Evolutionary conservation across 1,140 invertebrate genomes (phyloP), one percentile per base, ranked within the genome.

Genomic region (Philopotamus ludificatus): DNA sequence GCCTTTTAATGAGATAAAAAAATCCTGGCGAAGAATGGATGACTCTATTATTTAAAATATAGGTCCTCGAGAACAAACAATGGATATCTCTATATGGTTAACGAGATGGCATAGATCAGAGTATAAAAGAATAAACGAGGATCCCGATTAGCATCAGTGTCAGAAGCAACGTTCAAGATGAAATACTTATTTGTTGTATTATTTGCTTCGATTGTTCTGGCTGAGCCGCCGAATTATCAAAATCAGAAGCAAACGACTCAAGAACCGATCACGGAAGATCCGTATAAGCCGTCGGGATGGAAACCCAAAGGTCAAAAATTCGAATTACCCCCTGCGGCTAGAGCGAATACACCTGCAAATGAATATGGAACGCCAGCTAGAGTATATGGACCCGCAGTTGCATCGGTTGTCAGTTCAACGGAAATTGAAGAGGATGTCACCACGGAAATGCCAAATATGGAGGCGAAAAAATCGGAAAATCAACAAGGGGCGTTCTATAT

Each of bases 241-340:
- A n/a, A n/a, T n/a, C n/a, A n/a, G n/a, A n/a, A n/a, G 41, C 22
- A 12, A 18, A 15, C 49, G n/a, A n/a, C n/a, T n/a, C 7, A 8
- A 8, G 12, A 7, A 51, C n/a, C n/a, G n/a, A n/a, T n/a, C n/a
- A n/a, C n/a, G 34, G 71, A 72, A 3, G 75, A 76, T 0, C 79
- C 78, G 0, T 81, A 81, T 68, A 67, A 77, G 4, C 72, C 78
- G 12, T 76, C 78, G 15, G 79, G 78, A 22, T 79, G 72, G 66
- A 76, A 71, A 53, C 79, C 78, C 0, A 57, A 68, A 0, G 67
- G 67, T 34, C 76, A 71, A 51, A 74, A 72, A 45, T 79, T 81
- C 50, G 73, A 74, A 3, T 66, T 80, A 1, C 79, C 79, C 21
- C 54, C 73, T n/a, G n/a, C n/a, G n/a, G n/a, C n/a, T n/a, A n/a